Percentiles rank a stretch among this genome's conserved stretches.
These are phyloP conservation scores for Nyctibius bracteatus DNA, from an alignment of 2,113 vertebrate species.

Conservation along the genomic window DNA sequence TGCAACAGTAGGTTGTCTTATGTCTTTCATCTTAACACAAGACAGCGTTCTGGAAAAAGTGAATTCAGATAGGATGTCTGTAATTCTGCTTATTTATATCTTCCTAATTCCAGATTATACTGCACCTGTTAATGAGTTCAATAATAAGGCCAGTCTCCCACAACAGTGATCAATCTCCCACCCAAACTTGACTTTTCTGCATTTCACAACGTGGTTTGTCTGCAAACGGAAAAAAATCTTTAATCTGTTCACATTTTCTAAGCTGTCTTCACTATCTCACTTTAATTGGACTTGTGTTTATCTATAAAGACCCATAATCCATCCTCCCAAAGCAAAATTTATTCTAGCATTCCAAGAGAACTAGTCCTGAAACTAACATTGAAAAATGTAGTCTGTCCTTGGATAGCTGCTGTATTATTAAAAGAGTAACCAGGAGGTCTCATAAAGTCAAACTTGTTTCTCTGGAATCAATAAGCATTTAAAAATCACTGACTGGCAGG, in stretches of 20 bases:
- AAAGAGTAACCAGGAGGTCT: neutral
- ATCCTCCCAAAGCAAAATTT: neutral
- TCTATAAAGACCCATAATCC: neutral
- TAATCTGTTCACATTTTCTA: neutral
- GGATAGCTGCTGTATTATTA: neutral
- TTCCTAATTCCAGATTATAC: neutral
- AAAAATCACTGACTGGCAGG: neutral
- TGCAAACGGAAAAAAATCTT: neutral
- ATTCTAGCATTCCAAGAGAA: neutral
- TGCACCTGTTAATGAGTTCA: neutral
- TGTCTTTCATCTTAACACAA: neutral
- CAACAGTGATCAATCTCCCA: neutral
- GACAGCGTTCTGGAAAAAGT: neutral
- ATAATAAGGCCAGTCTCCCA: neutral
- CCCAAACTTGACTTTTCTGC: neutral
- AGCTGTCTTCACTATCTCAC: neutral
- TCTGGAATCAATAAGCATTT: neutral
- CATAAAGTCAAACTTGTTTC: neutral
- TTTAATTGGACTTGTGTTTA: neutral
- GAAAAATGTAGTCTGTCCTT: neutral
- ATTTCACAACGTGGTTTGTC: neutral
- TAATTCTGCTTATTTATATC: neutral
- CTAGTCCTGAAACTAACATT: neutral
- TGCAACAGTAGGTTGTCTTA: neutral
- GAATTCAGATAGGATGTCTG: neutral